Percentiles rank a stretch among this genome's conserved stretches.
These are phyloP conservation scores for Cotesia typhae DNA, from an alignment of 1,140 invertebrate species.

Conservation along the genomic window DNA sequence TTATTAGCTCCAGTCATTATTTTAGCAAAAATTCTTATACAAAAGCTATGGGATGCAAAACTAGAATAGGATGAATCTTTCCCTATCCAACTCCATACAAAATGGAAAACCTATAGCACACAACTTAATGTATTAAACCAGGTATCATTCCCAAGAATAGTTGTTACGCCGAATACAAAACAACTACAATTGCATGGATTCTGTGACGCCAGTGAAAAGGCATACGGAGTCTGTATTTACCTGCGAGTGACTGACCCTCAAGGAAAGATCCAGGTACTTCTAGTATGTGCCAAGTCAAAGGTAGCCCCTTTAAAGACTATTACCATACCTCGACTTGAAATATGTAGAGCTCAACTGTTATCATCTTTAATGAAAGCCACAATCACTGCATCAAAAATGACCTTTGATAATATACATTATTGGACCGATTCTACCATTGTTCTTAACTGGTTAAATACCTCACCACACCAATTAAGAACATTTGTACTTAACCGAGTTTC, in stretches of 20 bases:
- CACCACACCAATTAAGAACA: slow-evolving; percentile 12
- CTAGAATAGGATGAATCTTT: slow-evolving; percentile 60
- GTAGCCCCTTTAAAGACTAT: slow-evolving; percentile 51
- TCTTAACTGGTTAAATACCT: slow-evolving; percentile 16
- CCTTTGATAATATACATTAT: background rate
- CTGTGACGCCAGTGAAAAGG: slow-evolving; percentile 47
- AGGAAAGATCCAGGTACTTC: slow-evolving; percentile 29
- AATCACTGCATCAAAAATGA: background rate
- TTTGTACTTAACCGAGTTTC: slow-evolving; percentile 28
- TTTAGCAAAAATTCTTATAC: slow-evolving; percentile 61
- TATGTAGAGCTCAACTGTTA: slow-evolving; percentile 8
- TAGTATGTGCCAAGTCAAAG: slow-evolving; percentile 53
- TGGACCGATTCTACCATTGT: slow-evolving; percentile 32
- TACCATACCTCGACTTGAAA: slow-evolving; percentile 56
- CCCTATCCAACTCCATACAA: slow-evolving; percentile 39
- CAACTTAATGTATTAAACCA: slow-evolving; percentile 32
- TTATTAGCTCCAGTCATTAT: slow-evolving; percentile 30
- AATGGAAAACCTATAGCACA: slow-evolving; percentile 40
- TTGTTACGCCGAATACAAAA: slow-evolving; percentile 24
- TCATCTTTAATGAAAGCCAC: background rate
- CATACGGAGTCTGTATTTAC: slow-evolving; percentile 51
- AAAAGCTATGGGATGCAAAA: slow-evolving; percentile 56
- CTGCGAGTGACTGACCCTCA: slow-evolving; percentile 27
- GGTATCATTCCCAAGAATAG: slow-evolving; percentile 39
- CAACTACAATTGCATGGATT: slow-evolving; percentile 50